These are phyloP conservation scores for Drosophila birchii DNA, from an alignment of 2,888 invertebrate species.

Conservation along the genomic window DNA sequence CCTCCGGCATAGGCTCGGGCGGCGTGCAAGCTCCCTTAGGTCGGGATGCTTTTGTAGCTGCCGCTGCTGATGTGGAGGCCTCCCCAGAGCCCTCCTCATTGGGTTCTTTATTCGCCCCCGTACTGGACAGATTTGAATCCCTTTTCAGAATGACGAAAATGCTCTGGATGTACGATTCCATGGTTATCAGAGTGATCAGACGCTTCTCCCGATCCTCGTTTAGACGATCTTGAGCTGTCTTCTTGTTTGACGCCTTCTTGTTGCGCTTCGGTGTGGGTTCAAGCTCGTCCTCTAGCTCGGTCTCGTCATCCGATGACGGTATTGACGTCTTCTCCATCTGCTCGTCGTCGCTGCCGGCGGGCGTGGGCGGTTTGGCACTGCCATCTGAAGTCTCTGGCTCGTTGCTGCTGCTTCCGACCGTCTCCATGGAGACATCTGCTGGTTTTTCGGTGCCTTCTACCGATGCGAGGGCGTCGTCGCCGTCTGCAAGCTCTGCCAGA, in stretches of 20 bases:
- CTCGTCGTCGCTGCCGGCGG: slow-evolving; percentile 55
- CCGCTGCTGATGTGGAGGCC: slow-evolving; percentile 66
- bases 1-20: slow-evolving; percentile 57
- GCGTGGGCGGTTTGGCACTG: slow-evolving; percentile 29
- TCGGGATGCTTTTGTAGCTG: slow-evolving; percentile 45
- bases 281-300: slow-evolving; percentile 61
- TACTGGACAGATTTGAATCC: slow-evolving; percentile 65
- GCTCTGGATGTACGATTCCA: slow-evolving; percentile 84
- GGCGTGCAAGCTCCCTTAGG: slow-evolving; percentile 61
- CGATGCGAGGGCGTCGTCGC: slow-evolving; percentile 32
- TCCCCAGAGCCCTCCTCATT: slow-evolving; percentile 62
- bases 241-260: slow-evolving; percentile 71
- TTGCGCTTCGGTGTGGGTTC: slow-evolving; percentile 59
- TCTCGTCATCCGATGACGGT: slow-evolving; percentile 66
- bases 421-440: slow-evolving; percentile 55
- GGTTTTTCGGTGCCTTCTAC: slow-evolving; percentile 18
- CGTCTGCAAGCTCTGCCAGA: slow-evolving; percentile 26
- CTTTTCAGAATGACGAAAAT: slow-evolving; percentile 83
- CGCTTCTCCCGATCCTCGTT: slow-evolving; percentile 82
- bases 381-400: slow-evolving; percentile 13
- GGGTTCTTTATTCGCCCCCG: slow-evolving; percentile 47
- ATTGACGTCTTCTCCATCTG: slow-evolving; percentile 58
- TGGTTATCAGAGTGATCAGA: slow-evolving; percentile 81
- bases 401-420: slow-evolving; percentile 14
- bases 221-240: slow-evolving; percentile 79